These are phyloP conservation scores for Aethes cnicana DNA, from an alignment of 2,888 invertebrate genomes.

Conservation along the genomic window DNA sequence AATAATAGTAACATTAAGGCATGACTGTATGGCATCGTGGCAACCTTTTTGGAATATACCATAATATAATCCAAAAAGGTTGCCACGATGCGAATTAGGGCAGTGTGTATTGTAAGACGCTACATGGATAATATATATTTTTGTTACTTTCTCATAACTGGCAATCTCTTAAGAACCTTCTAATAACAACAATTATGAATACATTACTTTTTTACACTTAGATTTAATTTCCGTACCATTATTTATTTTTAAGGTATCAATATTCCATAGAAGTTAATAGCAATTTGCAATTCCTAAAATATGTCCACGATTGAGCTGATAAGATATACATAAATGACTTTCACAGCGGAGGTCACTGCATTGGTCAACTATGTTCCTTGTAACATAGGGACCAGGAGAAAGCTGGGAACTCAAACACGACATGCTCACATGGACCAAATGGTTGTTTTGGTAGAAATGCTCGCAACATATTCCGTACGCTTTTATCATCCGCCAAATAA, in stretches of 20 bases:
- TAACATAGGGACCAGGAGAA: constrained; percentile 17
- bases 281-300: too few species aligned
- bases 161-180: too few species aligned
- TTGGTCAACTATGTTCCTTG: constrained; percentile 8
- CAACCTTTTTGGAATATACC: not conserved
- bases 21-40: constrained; percentile 5
- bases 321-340: too few species aligned
- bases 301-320: too few species aligned
- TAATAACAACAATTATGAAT: too few species aligned
- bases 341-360: constrained; percentile 12
- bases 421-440: constrained; percentile 9
- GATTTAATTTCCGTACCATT: too few species aligned
- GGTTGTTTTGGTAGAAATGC: constrained; percentile 6
- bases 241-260: too few species aligned
- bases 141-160: too few species aligned
- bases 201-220: too few species aligned
- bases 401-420: constrained; percentile 16
- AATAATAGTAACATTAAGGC: constrained; percentile 16
- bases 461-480: constrained; percentile 1
- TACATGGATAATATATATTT: too few species aligned
- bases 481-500: not conserved
- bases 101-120: not conserved
- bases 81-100: not conserved
- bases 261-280: too few species aligned
- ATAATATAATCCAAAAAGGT: not conserved